Evolutionary conservation across 1,140 invertebrate species (phyloP), one percentile per base, ranked within the genome.

Genomic region (Lycorma delicatula): DNA sequence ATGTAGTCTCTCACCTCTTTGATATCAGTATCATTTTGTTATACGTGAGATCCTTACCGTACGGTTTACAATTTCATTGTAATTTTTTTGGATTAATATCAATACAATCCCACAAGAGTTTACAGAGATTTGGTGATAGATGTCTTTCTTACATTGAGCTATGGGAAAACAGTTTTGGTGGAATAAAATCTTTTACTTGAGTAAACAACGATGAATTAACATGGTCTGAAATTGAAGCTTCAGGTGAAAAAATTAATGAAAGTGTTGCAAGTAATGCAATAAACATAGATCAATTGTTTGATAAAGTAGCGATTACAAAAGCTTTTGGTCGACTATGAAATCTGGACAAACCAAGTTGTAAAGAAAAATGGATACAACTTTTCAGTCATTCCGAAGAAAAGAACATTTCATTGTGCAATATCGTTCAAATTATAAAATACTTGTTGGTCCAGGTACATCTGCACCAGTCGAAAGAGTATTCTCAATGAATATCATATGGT

Each of bases 391-490:
- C 58, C 26, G 28, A 26, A 28, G 29, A n/a, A n/a, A 62, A 56
- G 22, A 56, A 62, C 47, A 36, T 59, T 46, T 13, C 48, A 16
- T 60, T 16, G 2, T 16, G 12, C n/a, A 60, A 62, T 48, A 61
- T 62, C 52, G 9, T n/a, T 11, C 54, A 54, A 54, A 54, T 63
- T 27, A 50, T 63, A 28, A 28, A 61, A 56, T 63, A 52, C 28
- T 36, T 54, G 58, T 50, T 63, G 41, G 59, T 49, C 62, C 62
- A 26, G 62, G 52, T 4, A 63, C 26, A 26, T 59, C 62, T 28
- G 62, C 60, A 54, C 56, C 62, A 27, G 56, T 58, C 22, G 62
- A 63, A 59, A 52, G 60, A 54, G 59, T 62, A 36, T 61, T 63
- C 58, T 61, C 61, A 5, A 23, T 52, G 22, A 62, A 59, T 56